Evolutionary conservation across 2,797 vertebrate species (phyloP), one percentile per base, ranked within the genome.

Genomic region (Chelmon rostratus): DNA sequence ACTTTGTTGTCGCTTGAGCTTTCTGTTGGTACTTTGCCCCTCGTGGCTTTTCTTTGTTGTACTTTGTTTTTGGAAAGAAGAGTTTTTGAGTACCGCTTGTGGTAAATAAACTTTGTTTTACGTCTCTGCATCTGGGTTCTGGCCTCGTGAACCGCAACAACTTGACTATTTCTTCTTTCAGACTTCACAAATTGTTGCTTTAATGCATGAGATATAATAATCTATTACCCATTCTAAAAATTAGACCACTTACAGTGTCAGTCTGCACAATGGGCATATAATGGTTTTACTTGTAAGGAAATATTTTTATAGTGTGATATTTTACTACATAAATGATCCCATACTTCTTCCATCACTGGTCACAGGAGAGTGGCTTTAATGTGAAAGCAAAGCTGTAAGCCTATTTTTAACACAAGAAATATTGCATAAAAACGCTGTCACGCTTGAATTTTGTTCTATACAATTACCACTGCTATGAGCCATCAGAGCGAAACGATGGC

Each of bases 341-440:
- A 11, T 0, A 18, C 0, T 35, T 70, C 44, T 35, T 16, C 8
- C 35, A 46, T 12, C 47, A 38, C 57, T 37, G 16, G 7, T 42
- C 37, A 44, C 16, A n/a, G 5, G n/a, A 57, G 25, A n/a, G 38
- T 40, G 35, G 2, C 18, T 71, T 75, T 50, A 59, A 52, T 21
- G 19, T 47, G 31, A 56, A 69, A 47, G 13, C 35, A 46, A 73
- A 58, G 4, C 31, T 9, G 25, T 68, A 44, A 61, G 46, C 46
- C 2, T 46, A 5, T 25, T 4, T 37, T 63, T 37, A 31, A 6
- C 56, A 57, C 1, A 47, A 28, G 40, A 52, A 46, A 69, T 63
- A 52, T 23, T 1, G 1, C 28, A 56, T 37, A 59, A n/a, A 31
- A 4, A 42, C 16, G 37, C 13, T 54, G 33, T 8, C 19, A 44